Base-by-base conservation (phyloP, 2,888 invertebrate genomes). In the Fragum sueziense region DNA sequence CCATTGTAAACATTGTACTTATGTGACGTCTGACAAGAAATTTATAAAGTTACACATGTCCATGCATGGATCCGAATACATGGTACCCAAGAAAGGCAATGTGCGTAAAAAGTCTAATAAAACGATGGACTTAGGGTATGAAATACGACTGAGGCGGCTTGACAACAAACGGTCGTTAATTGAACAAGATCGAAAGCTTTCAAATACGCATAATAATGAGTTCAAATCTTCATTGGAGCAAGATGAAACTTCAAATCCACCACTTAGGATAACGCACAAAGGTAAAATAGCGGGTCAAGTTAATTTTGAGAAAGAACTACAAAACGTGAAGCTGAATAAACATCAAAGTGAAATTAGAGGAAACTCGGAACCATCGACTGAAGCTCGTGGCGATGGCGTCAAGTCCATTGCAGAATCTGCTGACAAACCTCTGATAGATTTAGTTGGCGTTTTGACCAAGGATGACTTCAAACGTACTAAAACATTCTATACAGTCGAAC, bases 401-500 rank as follows among this genome's bases (percentile, higher is more conserved):
- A 14, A 22, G 9, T 11, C 3, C 20, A 41, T 25, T 65, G 22
- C 37, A 25, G 11, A 7, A 41, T 41, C 65, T 41, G 17, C 14
- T 65, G 33, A 33, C 6, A 9, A 29, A 25, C 9, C 17, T 11
- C n/a, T 47, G n/a, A 31, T n/a, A 11, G 47, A 31, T 14, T 33
- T 33, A 11, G 9, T 54, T 20, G 76, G 76, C n/a, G 62, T 54
- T 2, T 31, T 76, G 25, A 76, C 54, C 9, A 70, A 41, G 25
- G 54, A 54, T 7, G 65, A 76, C n/a, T 76, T 76, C 37, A 65
- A 52, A n/a, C 37, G 65, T 25, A 54, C 51, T 2, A 70, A 37
- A 37, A 62, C 22, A 37, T 70, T 62, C 29, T 76, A 65, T 37
- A 65, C 17, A 52, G 27, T 34, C 25, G 65, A 65, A 22, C 65